Evolutionary conservation across 2,888 invertebrate species (phyloP), one percentile per base, ranked within the genome.

Genomic region (Heliconius charithonia): DNA sequence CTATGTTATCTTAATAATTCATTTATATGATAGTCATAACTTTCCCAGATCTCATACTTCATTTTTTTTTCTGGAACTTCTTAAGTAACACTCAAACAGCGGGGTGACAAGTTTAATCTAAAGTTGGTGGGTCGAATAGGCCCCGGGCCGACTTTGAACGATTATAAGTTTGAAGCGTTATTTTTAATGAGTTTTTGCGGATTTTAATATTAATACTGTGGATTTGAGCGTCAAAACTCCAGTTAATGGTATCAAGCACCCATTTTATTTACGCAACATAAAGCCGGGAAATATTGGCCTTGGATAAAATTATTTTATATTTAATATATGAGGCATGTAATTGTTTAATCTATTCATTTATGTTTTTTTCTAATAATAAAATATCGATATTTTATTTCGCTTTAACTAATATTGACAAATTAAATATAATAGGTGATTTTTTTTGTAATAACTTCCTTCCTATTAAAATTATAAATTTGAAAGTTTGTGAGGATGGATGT

Each of bases 91-190:
- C 83, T 84, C 85, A 78, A 69, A 80, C 81, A 85, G 85, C 84
- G 85, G 88, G 89, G 88, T 90, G 93, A 93, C 93, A 93, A 93
- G 89, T 91, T 91, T 91, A 93, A 93, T 93, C 93, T 93, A 93
- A 93, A 92, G 87, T 93, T 93, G 85, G 84, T 83, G 88, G 88
- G 86, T 84, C 89, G 86, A 84, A 87, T 86, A 87, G 90, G 88
- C 89, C 90, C 88, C 86, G 84, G 85, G 86, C 84, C 86, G 85
- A 86, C 83, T 85, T 86, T 86, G 83, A 87, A 87, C 91, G 91
- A 91, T 92, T 91, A 92, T 89, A 92, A 92, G 88, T 93, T 92
- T 85, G 84, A 90, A 92, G 89, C 91, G 93, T 91, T 92, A 93
- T 93, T 92, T 93, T 92, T 92, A 93, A 93, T 91, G 92, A 92